phyloP scores from a whole-genome alignment of 2,797 vertebrate species.

The Sebastes minor region DNA sequence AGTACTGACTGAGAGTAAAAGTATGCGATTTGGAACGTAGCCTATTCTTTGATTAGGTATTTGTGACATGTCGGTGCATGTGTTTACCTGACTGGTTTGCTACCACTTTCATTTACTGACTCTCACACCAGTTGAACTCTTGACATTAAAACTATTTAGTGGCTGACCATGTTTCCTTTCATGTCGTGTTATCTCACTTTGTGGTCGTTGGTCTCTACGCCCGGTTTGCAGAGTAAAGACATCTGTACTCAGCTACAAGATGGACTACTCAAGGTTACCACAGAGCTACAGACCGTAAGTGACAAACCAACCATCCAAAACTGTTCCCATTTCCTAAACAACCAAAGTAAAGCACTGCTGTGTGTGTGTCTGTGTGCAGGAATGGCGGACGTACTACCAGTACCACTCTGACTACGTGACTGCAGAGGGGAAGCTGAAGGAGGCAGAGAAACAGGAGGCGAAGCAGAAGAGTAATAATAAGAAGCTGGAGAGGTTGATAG shows the following conservation, averaged over 20 bases:
- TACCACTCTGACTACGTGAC: conserved; percentile 83
- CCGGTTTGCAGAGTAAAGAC: conserved; percentile 85
- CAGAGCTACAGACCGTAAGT: conserved; percentile 86
- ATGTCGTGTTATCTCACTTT: conserved; percentile 5
- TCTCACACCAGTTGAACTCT: background rate
- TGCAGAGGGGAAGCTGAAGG: conserved; percentile 88
- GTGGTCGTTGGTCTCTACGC: conserved; percentile 30
- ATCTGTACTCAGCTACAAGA: conserved; percentile 88
- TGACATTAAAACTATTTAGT: background rate
- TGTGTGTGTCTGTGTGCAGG: conserved; percentile 69
- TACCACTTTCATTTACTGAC: background rate
- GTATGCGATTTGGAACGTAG: too few species aligned
- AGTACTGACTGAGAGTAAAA: too few species aligned
- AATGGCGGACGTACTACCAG: conserved; percentile 86
- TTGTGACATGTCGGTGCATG: background rate
- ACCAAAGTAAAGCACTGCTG: background rate
- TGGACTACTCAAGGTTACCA: conserved; percentile 85
- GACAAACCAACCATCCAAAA: conserved; percentile 17
- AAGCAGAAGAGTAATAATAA: conserved; percentile 84
- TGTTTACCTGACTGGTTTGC: background rate
- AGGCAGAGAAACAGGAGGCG: conserved; percentile 88
- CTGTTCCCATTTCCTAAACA: background rate
- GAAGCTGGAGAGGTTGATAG: conserved; percentile 87
- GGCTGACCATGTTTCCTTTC: background rate
- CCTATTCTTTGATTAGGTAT: background rate